Evolutionary conservation across 2,888 invertebrate genomes (phyloP), one percentile per base, ranked within the genome.

Genomic region (Metacarcinus magister): DNA sequence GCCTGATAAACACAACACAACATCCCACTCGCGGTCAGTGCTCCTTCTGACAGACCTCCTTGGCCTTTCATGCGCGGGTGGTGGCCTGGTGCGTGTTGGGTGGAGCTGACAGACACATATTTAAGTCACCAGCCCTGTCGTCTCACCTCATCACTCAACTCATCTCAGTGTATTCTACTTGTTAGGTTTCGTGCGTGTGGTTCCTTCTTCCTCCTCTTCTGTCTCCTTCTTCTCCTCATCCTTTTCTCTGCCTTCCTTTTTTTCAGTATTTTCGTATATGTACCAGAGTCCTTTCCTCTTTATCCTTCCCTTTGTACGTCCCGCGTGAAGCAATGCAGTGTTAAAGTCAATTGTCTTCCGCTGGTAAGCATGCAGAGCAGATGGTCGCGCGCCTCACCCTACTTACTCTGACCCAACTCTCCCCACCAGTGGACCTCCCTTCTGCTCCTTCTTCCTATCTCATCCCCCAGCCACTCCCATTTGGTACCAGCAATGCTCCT

Each of bases 391-490:
- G 67, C 67, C 67, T 67, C 67, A 67, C 67, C 67, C 67, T 67
- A 67, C 67, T 67, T 67, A 67, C 67, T 23, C 23, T 5, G 67
- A 67, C 67, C 67, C 67, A n/a, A n/a, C n/a, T n/a, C 23, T 67
- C 67, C 19, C 67, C n/a, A 16, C 16, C 67, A 16, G 2, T 5
- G n/a, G 23, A 23, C 23, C 67, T 67, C 67, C 19, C 67, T 67
- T 23, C 92, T 44, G 16, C 46, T 92, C 67, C 16, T 16, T 67
- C 23, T 23, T n/a, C n/a, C 19, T 67, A 19, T 67, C 67, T 67
- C 67, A 67, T n/a, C 67, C 90, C 89, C n/a, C 32, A 39, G 39
- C 90, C 90, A 43, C 90, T 44, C 44, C 90, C 90, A 43, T 90
- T 23, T 90, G 43, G 43, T 32, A 90, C 90, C 90, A 16, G 43